Evolutionary conservation across 1,140 invertebrate species (phyloP).

Genomic region (Lasioglossum baleicum): DNA sequence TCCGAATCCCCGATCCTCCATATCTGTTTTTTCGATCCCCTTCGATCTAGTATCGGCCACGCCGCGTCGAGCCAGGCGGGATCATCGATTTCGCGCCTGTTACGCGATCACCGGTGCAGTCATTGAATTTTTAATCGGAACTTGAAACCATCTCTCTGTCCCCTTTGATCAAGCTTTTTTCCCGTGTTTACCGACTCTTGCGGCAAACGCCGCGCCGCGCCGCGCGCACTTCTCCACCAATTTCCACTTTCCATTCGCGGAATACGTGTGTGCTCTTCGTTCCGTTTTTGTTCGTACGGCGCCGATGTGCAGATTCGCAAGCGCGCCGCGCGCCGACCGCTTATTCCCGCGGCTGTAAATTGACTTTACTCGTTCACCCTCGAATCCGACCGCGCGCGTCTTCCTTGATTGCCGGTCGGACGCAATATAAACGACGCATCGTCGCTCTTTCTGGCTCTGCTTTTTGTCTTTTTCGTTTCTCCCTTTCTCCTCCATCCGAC

Average conservation of each 20-base stretch:
- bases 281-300: background rate
- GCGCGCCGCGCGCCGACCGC: background rate
- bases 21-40: slow-evolving; percentile 9
- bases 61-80: too few relatives aligned
- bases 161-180: too few relatives aligned
- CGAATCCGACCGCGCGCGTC: slow-evolving; percentile 16
- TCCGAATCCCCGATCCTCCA: background rate
- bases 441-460: background rate
- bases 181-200: background rate
- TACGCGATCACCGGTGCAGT: background rate
- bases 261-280: background rate
- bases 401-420: slow-evolving; percentile 49
- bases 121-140: background rate
- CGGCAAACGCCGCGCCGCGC: too few relatives aligned
- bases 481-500: too few relatives aligned
- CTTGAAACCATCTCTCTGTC: too few relatives aligned
- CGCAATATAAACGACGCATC: slow-evolving; percentile 35
- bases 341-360: slow-evolving; percentile 50
- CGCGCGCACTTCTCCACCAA: background rate
- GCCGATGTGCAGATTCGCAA: background rate
- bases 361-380: slow-evolving; percentile 32
- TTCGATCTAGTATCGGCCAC: too few relatives aligned
- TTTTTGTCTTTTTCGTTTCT: background rate
- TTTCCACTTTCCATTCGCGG: background rate
- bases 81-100: background rate